These are phyloP conservation scores for Hemibagrus wyckioides DNA, from an alignment of 2,113 vertebrate genomes.

Conservation along the genomic window DNA sequence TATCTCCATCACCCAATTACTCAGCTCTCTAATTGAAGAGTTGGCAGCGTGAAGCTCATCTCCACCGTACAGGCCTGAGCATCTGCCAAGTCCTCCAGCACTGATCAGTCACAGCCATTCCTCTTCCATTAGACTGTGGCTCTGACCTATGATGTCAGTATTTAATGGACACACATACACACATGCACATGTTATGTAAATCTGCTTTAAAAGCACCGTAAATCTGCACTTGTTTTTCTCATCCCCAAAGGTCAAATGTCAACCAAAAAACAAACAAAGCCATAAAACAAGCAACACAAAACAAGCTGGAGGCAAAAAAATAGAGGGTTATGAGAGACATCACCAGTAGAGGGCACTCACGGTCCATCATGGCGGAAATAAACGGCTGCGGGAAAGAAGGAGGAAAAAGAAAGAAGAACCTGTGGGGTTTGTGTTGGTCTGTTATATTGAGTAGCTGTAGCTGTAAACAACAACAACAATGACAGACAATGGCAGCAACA, in stretches of 20 bases:
- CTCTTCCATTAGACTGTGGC: conserved; percentile 57
- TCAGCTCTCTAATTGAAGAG: conserved; percentile 70
- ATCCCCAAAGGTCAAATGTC: conserved; percentile 12
- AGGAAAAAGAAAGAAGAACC: neutral
- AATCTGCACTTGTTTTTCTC: conserved; percentile 25
- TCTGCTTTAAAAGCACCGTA: conserved; percentile 46
- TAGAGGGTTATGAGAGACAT: neutral
- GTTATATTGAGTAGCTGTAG: neutral
- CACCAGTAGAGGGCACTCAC: conserved; percentile 6
- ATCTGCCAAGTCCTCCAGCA: conserved; percentile 49
- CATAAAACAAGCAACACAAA: neutral
- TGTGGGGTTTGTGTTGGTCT: neutral
- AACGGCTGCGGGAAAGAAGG: neutral
- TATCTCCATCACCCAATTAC: conserved; percentile 69
- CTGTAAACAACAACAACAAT: neutral
- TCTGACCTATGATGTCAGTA: conserved; percentile 66
- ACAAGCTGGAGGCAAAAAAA: neutral
- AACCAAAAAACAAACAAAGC: neutral
- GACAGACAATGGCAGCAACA: neutral
- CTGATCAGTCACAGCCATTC: conserved; percentile 64
- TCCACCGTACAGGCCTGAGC: conserved; percentile 43
- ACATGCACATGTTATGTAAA: conserved; percentile 36
- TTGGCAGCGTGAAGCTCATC: conserved; percentile 61
- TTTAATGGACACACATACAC: conserved; percentile 45
- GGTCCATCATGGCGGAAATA: conserved; percentile 17